Evolutionary conservation across 2,888 invertebrate genomes (phyloP).

Genomic region (Tipula unca): DNA sequence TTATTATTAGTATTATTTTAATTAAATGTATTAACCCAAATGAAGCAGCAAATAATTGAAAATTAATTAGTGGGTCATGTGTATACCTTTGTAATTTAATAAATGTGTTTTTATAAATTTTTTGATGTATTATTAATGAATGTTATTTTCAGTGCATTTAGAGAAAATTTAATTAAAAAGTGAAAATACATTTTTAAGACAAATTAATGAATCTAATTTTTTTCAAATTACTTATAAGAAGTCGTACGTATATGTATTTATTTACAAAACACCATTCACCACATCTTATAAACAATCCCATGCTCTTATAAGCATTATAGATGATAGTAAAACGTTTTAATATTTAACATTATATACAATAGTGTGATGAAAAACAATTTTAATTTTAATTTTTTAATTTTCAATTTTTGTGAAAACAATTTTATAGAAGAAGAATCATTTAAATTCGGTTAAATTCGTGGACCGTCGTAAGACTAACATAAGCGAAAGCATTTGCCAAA

Average conservation of each 20-base stretch:
- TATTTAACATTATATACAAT: no score
- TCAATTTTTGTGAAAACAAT: no score
- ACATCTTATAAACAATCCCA: background rate
- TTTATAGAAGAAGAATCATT: no score
- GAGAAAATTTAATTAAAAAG: background rate
- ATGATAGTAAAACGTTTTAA: no score
- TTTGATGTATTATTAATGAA: background rate
- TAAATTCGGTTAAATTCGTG: no score
- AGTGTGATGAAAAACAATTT: no score
- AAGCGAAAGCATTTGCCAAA: no score
- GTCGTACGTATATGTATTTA: background rate
- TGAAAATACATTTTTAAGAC: background rate
- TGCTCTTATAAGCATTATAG: no score
- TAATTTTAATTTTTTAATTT: no score
- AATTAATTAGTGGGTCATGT: background rate
- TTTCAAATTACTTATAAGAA: background rate
- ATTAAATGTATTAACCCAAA: background rate
- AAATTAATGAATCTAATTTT: background rate
- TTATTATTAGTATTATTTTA: no score
- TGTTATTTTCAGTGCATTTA: background rate
- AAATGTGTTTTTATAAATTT: background rate
- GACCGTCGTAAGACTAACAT: no score
- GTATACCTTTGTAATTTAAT: background rate
- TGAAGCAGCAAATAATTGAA: background rate
- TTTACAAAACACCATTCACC: background rate